Evolutionary conservation across 2,113 vertebrate genomes (phyloP), one percentile per base, ranked within the genome.

Genomic region (Oryzias melastigma): DNA sequence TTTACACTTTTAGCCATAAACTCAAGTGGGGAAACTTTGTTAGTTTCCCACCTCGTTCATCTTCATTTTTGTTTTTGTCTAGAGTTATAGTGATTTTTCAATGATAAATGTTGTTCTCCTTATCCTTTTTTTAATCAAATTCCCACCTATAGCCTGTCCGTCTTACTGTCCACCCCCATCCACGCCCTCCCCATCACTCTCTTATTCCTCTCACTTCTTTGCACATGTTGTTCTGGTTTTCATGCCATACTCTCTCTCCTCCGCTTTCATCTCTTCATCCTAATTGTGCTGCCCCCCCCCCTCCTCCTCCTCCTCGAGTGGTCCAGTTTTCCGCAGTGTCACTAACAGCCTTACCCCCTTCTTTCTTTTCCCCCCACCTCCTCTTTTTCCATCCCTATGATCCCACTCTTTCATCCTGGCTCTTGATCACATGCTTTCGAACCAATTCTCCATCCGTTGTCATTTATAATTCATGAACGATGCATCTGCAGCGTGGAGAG

Each of bases 381-480:
- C 17, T 8, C 14, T 22, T 17, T 24, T 18, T 54, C 51, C 15
- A 7, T 40, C n/a, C 29, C 27, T 67, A 46, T 52, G 49, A 77
- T 70, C 52, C 53, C 2, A 35, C 50, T 15, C 65, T 75, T 70
- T 80, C 53, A 68, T 68, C 35, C 14, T 7, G 14, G 27, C 19
- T 20, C 17, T 42, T 35, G 7, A 73, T 62, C 52, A 42, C 42
- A 52, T 52, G 52, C 60, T 25, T 56, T 75, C 54, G n/a, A 7
- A 63, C 75, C 63, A 59, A 62, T 66, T 71, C 62, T 58, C 56
- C 51, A 55, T 57, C 61, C 8, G 5, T 50, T 51, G 18, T 57
- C 51, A 65, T 84, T 69, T 78, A 84, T 88, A 78, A 85, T 89
- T 83, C 78, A 86, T 86, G 73, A 77, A 67, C 40, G 70, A 75